Conservation (phyloP, 2,888 invertebrate species). For the Altica lythri region DNA sequence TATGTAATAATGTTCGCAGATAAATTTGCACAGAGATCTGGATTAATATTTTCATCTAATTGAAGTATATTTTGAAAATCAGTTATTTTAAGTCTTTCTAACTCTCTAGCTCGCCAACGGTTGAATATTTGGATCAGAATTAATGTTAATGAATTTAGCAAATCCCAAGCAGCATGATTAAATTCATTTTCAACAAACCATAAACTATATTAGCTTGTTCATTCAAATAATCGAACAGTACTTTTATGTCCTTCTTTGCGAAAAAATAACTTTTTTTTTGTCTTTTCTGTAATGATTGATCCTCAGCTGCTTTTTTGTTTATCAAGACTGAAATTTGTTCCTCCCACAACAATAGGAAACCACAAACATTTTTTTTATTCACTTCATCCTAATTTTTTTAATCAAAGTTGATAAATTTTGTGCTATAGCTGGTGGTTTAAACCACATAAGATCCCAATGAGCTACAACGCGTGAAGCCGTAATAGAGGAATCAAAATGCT, state of each 20-base stretch:
- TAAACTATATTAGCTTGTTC: neutral
- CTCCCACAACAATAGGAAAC: constrained; percentile 9
- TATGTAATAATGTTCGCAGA: neutral
- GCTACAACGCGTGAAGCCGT: neutral
- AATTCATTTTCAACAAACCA: neutral
- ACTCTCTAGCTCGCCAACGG: constrained; percentile 31
- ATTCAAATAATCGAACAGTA: constrained; percentile 6
- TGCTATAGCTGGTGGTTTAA: constrained; percentile 9
- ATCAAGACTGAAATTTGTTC: constrained; percentile 8
- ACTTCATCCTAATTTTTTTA: constrained; percentile 8
- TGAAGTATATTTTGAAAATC: constrained; percentile 14
- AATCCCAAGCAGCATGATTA: constrained; percentile 17
- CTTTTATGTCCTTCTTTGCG: neutral
- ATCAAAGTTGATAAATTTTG: neutral
- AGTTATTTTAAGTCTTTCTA: constrained; percentile 23
- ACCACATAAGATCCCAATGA: constrained; percentile 2
- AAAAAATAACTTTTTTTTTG: neutral
- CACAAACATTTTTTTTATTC: constrained; percentile 9
- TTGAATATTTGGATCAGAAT: constrained; percentile 34
- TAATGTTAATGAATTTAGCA: constrained; percentile 23
- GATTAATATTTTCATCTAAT: constrained; percentile 2
- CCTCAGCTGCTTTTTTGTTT: constrained; percentile 17
- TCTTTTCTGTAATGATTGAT: constrained; percentile 12
- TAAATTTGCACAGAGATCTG: neutral
- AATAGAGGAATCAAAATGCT: constrained; percentile 10